Evolutionary conservation across 2,797 vertebrate genomes (phyloP), one percentile per base, ranked within the genome.

Genomic region (Pteropus rufus): DNA sequence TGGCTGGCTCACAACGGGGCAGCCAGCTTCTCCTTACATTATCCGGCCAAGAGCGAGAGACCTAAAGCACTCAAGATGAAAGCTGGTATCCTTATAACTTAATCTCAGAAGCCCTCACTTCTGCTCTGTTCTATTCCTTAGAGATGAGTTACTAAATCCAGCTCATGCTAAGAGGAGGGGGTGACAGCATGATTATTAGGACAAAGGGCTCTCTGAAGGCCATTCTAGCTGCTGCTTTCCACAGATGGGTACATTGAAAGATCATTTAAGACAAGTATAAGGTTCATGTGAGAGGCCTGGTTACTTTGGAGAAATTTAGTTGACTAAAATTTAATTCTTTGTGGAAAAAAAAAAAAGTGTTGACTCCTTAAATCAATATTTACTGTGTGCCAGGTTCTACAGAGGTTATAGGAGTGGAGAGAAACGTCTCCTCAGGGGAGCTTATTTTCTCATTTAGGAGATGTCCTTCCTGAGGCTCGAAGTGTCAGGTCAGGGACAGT

Each of bases 291-390:
- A 86, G 84, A 65, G 41, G 23, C 36, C 10, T 21, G 15, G 18
- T 69, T 31, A 79, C 34, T 69, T 34, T 2, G 52, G 41, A 80
- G 70, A 82, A 80, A 54, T 79, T 49, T 26, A 67, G 16, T 41
- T 79, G 23, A 52, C 11, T 89, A 82, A 93, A 94, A 54, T 81
- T 88, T 58, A 62, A 39, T 36, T 91, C 16, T 94, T 92, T 34
- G 18, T 46, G 18, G 52, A 62, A 92, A 54, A 86, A 23, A 44
- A 52, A 46, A 69, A 84, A 29, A 86, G 31, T 10, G 2, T 73
- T 24, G 34, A 91, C 88, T 91, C 31, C 62, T 86, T 91, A 65
- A 52, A 41, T 89, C 44, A 70, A 1, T 72, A 31, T 87, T 81
- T 64, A 77, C 70, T 31, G 19, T 34, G 56, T 65, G n/a, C 34